phyloP scores from a whole-genome alignment of 2,888 invertebrate genomes.

The Formica aserva region DNA sequence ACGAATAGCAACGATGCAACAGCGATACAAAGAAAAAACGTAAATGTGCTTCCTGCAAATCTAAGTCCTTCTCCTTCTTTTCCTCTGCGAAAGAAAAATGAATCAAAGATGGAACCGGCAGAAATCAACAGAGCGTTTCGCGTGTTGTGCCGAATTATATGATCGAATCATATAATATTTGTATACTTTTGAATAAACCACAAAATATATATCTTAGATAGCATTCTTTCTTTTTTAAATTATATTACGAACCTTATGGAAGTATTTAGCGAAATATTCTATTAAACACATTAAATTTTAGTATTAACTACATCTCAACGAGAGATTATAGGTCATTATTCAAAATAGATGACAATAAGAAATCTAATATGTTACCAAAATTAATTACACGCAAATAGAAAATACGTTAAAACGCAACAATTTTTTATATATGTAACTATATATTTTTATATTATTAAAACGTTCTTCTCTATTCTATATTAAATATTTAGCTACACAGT shows the following conservation, averaged over 20 bases:
- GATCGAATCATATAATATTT: not conserved
- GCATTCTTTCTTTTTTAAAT: not conserved
- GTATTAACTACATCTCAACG: not conserved
- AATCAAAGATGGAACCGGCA: constrained; percentile 5
- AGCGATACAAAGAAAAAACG: constrained; percentile 24
- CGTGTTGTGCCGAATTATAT: not conserved
- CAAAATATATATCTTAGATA: not conserved
- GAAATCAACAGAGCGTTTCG: not conserved
- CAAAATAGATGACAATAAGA: too few species aligned
- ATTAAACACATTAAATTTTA: not conserved
- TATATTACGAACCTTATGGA: not conserved
- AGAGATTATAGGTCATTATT: too few species aligned
- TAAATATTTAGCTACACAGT: not conserved
- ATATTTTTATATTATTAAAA: not conserved
- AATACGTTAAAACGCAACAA: too few species aligned
- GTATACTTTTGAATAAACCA: not conserved
- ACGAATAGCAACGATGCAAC: constrained; percentile 44
- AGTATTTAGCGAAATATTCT: not conserved
- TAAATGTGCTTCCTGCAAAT: constrained; percentile 36
- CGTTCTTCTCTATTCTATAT: not conserved
- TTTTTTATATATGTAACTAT: not conserved
- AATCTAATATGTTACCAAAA: too few species aligned
- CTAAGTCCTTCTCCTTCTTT: constrained; percentile 11
- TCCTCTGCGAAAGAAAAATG: constrained; percentile 6
- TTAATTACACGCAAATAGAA: too few species aligned